These are phyloP conservation scores for Labrus mixtus DNA, from an alignment of 2,113 vertebrate genomes.

Conservation along the genomic window DNA sequence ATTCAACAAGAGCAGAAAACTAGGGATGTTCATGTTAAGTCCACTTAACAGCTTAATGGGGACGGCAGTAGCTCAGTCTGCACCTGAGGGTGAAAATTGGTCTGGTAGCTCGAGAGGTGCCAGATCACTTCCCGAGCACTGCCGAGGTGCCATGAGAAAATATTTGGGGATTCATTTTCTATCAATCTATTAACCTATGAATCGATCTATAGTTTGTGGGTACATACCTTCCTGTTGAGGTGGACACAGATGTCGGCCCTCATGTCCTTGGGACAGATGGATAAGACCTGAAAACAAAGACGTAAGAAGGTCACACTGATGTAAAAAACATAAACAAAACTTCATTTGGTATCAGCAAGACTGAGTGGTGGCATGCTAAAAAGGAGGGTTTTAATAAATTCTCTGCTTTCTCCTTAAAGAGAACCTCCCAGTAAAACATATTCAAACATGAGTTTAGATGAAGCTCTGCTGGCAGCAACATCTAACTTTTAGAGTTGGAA, in stretches of 20 bases:
- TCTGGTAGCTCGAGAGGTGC: too few relatives aligned
- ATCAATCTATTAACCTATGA: too few relatives aligned
- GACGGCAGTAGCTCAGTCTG: too few relatives aligned
- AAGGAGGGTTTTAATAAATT: neutral
- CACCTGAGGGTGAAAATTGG: too few relatives aligned
- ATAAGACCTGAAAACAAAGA: slow-evolving; percentile 87
- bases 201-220: neutral
- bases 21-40: too few relatives aligned
- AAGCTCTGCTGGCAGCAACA: neutral
- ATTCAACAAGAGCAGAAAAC: too few relatives aligned
- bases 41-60: too few relatives aligned
- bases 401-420: neutral
- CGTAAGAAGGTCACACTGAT: neutral
- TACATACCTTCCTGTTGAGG: slow-evolving; percentile 90
- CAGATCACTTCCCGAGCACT: too few relatives aligned
- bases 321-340: neutral
- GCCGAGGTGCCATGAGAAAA: too few relatives aligned
- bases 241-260: slow-evolving; percentile 97
- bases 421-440: neutral
- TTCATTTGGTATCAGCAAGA: neutral
- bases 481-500: neutral
- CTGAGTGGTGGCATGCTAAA: neutral
- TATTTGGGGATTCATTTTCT: too few relatives aligned
- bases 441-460: neutral
- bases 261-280: slow-evolving; percentile 99